phyloP scores from a whole-genome alignment of 2,113 vertebrate genomes.

The Canis aureus region DNA sequence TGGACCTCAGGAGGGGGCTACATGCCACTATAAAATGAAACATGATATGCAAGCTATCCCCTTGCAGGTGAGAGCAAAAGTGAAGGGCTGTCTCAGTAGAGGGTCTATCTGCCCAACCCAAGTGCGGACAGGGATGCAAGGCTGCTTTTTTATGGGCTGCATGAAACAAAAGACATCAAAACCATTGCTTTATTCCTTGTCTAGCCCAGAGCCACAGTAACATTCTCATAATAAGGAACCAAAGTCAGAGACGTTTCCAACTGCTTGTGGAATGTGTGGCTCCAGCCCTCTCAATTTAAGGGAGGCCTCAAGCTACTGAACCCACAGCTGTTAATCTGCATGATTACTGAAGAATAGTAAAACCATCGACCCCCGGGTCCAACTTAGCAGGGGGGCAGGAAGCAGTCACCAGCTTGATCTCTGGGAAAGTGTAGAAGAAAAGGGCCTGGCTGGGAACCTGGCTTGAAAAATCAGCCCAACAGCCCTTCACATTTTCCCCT shows the following conservation, averaged over 20 bases:
- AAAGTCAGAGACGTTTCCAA: constrained; percentile 65
- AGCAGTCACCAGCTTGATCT: constrained; percentile 65
- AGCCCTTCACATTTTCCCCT: background rate
- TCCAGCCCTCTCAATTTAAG: constrained; percentile 73
- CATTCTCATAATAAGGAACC: constrained; percentile 66
- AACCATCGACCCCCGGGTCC: constrained; percentile 66
- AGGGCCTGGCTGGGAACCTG: constrained; percentile 35
- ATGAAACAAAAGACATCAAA: constrained; percentile 79
- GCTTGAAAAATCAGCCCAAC: background rate
- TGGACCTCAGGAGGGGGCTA: background rate
- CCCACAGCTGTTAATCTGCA: constrained; percentile 75
- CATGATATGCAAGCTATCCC: background rate
- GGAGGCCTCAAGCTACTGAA: constrained; percentile 72
- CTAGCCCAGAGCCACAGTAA: constrained; percentile 68
- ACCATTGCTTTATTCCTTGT: constrained; percentile 59
- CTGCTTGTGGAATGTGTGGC: constrained; percentile 65
- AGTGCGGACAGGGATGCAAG: background rate
- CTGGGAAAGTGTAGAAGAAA: constrained; percentile 67
- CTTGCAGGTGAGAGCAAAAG: background rate
- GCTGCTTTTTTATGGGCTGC: constrained; percentile 76
- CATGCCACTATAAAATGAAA: background rate
- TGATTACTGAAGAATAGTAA: constrained; percentile 75
- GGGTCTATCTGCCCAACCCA: constrained; percentile 46
- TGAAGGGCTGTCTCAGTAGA: background rate
- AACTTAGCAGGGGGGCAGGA: constrained; percentile 75